Base-by-base conservation (phyloP, 2,113 vertebrate species). In the Ctenomys sociabilis region DNA sequence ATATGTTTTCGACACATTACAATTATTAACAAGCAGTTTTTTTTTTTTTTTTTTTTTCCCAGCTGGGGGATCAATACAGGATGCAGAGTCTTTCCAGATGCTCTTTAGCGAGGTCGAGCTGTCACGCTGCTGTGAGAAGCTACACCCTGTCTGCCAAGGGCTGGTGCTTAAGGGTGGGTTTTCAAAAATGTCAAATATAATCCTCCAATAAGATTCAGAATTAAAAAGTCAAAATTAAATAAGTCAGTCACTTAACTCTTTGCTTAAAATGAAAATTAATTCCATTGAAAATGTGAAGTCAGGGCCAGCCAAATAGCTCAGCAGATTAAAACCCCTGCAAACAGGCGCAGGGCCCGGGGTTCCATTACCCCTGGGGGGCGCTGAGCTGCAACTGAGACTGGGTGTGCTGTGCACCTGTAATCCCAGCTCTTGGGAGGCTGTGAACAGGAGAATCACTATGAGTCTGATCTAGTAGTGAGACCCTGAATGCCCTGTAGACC, bases 41-140 rank as follows among this genome's bases (percentile, higher is more conserved):
- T 88, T 88, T 88, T 57, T 16, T 57, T 88, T 88, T 88, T 57
- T 11, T 11, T 16, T 57, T 88, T 88, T 88, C 49, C 24, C 0
- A 66, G 49, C 85, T n/a, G 61, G 3, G 0, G 12, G 85, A 80
- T 19, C 26, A 64, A 22, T 30, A 16, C 2, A 11, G 63, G 37
- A 26, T 4, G 28, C 0, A 9, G 40, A 26, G 8, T 28, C 37
- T 61, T 66, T 45, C 78, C 83, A 43, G 24, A 21, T 3, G 13
- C 1, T n/a, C n/a, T 7, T 19, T 22, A 10, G 11, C 0, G 11
- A 77, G 78, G 57, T 5, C 1, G 12, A 0, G 0, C 13, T 0
- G 0, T 12, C 0, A 12, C 0, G 0, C 19, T 2, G 3, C 59
- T 35, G 5, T 0, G 30, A 57, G n/a, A 22, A 54, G n/a, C 1